phyloP scores from a whole-genome alignment of 2,888 invertebrate genomes.

The Mechanitis mazaeus region DNA sequence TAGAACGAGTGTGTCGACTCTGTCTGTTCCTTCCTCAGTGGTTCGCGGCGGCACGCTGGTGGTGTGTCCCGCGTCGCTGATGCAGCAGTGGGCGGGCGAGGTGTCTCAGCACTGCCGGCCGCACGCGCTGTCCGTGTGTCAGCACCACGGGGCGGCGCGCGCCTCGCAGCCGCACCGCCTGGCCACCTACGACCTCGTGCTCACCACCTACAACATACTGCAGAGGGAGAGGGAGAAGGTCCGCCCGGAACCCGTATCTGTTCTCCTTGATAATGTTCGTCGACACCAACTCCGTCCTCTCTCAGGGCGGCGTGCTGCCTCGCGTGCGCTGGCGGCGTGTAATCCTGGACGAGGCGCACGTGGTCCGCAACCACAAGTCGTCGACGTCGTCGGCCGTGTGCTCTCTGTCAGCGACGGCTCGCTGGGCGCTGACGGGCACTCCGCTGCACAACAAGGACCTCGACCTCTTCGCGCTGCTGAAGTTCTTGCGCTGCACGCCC shows the following conservation, averaged over 20 bases:
- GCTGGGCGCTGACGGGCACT: conserved; percentile 91
- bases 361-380: conserved; percentile 91
- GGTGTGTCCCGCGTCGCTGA: conserved; percentile 92
- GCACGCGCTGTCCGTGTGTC: conserved; percentile 78
- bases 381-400: conserved; percentile 84
- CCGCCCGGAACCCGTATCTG: conserved; percentile 1
- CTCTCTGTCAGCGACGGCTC: conserved; percentile 73
- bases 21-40: conserved; percentile 40
- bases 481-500: conserved; percentile 90
- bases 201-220: conserved; percentile 91
- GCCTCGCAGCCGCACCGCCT: conserved; percentile 79
- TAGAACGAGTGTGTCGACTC: too few species aligned
- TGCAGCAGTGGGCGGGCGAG: conserved; percentile 94
- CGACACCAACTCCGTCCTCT: too few species aligned
- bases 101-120: conserved; percentile 79
- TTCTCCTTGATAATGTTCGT: too few species aligned
- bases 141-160: conserved; percentile 90
- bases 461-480: conserved; percentile 86
- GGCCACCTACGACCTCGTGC: conserved; percentile 85
- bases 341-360: conserved; percentile 95
- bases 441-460: conserved; percentile 96
- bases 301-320: conserved; percentile 76
- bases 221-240: conserved; percentile 77
- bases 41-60: conserved; percentile 86
- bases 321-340: conserved; percentile 89